These are phyloP conservation scores for Argynnis bischoffii DNA, from an alignment of 2,888 invertebrate genomes.

Conservation along the genomic window DNA sequence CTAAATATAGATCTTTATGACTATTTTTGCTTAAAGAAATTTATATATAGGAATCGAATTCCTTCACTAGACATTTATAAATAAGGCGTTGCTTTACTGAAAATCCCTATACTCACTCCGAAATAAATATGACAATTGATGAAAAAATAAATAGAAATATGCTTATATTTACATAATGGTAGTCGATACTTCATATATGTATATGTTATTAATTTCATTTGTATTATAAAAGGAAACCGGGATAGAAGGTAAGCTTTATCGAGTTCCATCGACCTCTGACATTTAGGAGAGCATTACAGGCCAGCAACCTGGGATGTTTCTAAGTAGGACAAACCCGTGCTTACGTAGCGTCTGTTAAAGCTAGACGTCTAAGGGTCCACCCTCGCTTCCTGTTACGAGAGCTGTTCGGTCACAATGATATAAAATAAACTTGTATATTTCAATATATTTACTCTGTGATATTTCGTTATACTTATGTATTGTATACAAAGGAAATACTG, in stretches of 20 bases:
- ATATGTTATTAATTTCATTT: background rate
- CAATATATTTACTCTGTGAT: background rate
- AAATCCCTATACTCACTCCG: too few relatives aligned
- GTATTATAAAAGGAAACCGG: background rate
- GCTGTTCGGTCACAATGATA: slow-evolving; percentile 10
- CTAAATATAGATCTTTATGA: slow-evolving; percentile 10
- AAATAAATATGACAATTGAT: too few relatives aligned
- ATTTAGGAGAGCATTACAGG: slow-evolving; percentile 57
- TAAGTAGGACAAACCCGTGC: slow-evolving; percentile 50
- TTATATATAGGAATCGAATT: too few relatives aligned
- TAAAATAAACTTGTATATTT: background rate
- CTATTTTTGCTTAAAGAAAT: background rate
- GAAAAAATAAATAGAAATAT: too few relatives aligned
- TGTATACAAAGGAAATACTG: too few relatives aligned
- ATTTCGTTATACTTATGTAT: too few relatives aligned
- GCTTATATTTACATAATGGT: too few relatives aligned
- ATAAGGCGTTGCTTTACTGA: too few relatives aligned
- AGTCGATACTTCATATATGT: too few relatives aligned
- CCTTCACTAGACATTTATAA: too few relatives aligned
- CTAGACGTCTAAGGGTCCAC: slow-evolving; percentile 12
- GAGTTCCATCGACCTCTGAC: slow-evolving; percentile 60
- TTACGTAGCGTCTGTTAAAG: slow-evolving; percentile 27
- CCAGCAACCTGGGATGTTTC: slow-evolving; percentile 59
- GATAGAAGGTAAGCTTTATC: slow-evolving; percentile 48
- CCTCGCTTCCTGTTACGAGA: slow-evolving; percentile 14